Evolutionary conservation across 2,113 vertebrate genomes (phyloP).

Genomic region (Pachycephala philippinensis): DNA sequence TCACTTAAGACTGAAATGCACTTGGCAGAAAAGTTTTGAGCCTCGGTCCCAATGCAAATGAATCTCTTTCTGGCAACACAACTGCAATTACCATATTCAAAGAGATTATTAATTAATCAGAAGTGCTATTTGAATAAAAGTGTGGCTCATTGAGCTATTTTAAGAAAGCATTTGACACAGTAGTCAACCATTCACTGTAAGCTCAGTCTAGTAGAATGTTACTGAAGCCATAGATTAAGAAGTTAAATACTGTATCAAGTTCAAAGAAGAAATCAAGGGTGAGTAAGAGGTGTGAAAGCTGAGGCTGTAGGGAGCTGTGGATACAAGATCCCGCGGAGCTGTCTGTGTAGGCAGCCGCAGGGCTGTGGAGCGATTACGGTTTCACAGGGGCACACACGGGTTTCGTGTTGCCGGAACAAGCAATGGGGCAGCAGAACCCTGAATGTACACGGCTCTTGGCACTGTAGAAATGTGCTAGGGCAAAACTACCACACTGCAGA

Average conservation of each 20-base stretch:
- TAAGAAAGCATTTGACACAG: neutral
- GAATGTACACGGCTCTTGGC: neutral
- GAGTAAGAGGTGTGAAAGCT: neutral
- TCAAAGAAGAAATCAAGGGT: neutral
- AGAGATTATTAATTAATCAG: conserved; percentile 16
- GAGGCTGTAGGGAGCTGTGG: neutral
- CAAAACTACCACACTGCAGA: neutral
- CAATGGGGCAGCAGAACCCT: neutral
- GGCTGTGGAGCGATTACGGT: neutral
- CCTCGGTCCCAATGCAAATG: neutral
- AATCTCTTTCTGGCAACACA: neutral
- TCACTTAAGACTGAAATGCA: neutral
- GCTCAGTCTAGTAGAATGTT: neutral
- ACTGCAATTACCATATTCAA: conserved; percentile 21
- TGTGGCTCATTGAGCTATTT: neutral
- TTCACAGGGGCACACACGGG: neutral
- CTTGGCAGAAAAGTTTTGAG: neutral
- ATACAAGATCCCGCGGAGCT: neutral
- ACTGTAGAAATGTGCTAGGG: neutral
- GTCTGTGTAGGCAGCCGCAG: accelerated
- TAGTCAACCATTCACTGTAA: neutral
- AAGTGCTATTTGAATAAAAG: neutral
- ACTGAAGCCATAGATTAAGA: neutral
- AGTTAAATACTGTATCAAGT: conserved; percentile 20
- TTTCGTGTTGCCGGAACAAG: neutral